Evolutionary conservation across 2,888 invertebrate species (phyloP).

Genomic region (Anorthoa munda): DNA sequence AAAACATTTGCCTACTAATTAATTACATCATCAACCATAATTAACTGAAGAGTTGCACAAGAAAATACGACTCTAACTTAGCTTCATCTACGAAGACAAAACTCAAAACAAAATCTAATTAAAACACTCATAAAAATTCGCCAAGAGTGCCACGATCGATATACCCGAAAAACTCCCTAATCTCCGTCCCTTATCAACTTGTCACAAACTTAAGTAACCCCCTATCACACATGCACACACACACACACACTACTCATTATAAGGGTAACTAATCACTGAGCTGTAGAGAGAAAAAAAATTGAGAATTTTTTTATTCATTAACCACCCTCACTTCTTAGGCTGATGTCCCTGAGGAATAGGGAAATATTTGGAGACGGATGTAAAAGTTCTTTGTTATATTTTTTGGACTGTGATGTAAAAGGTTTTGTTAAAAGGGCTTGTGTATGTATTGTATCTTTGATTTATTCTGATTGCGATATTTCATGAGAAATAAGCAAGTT

Average conservation of each 20-base stretch:
- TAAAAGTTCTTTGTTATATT: constrained; percentile 17
- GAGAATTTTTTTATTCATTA: constrained; percentile 90
- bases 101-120: constrained; percentile 62
- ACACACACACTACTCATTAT: constrained; percentile 85
- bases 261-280: constrained; percentile 91
- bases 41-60: neutral
- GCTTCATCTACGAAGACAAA: neutral
- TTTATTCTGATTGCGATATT: neutral
- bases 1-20: neutral
- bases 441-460: neutral
- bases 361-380: constrained; percentile 70
- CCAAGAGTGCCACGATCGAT: constrained; percentile 75
- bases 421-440: neutral
- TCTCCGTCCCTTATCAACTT: constrained; percentile 85
- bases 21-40: neutral
- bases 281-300: constrained; percentile 87
- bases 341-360: constrained; percentile 77
- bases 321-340: constrained; percentile 89
- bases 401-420: constrained; percentile 7
- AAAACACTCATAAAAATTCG: constrained; percentile 59
- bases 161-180: constrained; percentile 82
- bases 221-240: constrained; percentile 66
- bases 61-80: neutral
- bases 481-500: too few species aligned
- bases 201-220: constrained; percentile 83